Conservation (phyloP, 2,113 vertebrate genomes). For the Limanda limanda region DNA sequence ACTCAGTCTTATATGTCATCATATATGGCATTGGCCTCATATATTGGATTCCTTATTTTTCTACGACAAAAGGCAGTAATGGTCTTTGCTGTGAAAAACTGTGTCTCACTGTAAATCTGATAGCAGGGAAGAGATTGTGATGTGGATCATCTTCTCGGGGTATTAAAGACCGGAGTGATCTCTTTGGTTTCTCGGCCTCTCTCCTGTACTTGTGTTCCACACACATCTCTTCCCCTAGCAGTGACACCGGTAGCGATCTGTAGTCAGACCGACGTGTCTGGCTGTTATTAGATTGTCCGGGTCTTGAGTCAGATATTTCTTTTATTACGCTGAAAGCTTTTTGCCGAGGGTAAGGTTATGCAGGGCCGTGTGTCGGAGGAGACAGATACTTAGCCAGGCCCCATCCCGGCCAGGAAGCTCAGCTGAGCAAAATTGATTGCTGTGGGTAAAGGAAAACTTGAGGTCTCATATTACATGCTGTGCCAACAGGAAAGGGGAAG, state of each 20-base stretch:
- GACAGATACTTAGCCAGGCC: constrained; percentile 63
- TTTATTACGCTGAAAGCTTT: constrained; percentile 66
- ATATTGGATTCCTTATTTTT: constrained; percentile 34
- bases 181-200: constrained; percentile 53
- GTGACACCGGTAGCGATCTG: constrained; percentile 53
- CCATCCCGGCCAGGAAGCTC: constrained; percentile 54
- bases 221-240: background rate
- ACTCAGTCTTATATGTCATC: constrained; percentile 18
- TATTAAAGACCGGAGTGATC: constrained; percentile 66
- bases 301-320: constrained; percentile 61
- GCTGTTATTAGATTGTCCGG: constrained; percentile 59
- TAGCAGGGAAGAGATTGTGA: constrained; percentile 43
- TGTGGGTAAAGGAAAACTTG: constrained; percentile 72
- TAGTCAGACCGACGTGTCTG: constrained; percentile 50
- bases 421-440: constrained; percentile 74
- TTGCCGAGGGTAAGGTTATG: constrained; percentile 25
- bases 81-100: constrained; percentile 21
- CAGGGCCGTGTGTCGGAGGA: constrained; percentile 41
- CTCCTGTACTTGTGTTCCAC: constrained; percentile 17
- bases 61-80: constrained; percentile 36
- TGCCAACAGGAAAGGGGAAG: constrained; percentile 58
- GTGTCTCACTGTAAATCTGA: constrained; percentile 42
- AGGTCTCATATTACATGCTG: constrained; percentile 74
- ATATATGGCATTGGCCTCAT: constrained; percentile 22
- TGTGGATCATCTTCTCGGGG: constrained; percentile 56